Evolutionary conservation across 2,797 vertebrate species (phyloP), one percentile per base, ranked within the genome.

Genomic region (Catamblyrhynchus diadema): DNA sequence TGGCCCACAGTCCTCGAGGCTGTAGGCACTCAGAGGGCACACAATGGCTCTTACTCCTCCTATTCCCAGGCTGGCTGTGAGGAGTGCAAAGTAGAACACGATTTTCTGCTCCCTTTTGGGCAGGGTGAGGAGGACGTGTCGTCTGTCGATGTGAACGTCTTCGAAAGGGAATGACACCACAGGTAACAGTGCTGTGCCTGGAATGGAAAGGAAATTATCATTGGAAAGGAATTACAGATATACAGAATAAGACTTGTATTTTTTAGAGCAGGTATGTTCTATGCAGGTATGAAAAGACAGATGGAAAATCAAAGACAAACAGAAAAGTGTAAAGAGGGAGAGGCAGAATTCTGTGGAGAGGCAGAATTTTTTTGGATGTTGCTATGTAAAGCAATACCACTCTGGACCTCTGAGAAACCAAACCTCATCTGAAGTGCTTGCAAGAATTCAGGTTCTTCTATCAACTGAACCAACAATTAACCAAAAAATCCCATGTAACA

Each of bases 101-200:
- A 98, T 96, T 91, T 98, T 98, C 97, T 98, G 98, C 75, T 99
- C 98, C 41, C 95, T 97, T 35, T 96, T 97, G 3, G 98, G 97
- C 41, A 98, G 92, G 0, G 95, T 94, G 80, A 98, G 98, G 18
- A 98, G 97, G 82, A 98, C 91, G 35, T 98, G 98, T 60, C 98
- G 95, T 59, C 95, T 97, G 94, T 98, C 98, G 1, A 98, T 95
- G 87, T 98, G 98, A 97, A 99, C 98, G 84, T 99, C 99, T 91
- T 99, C 99, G 41, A 99, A 99, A 16, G 99, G 99, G 83, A 99
- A 99, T 1, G 99, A 98, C 82, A 99, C 98, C 61, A 98, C 97
- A 1, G 99, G 99, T 70, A 99, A 93, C 84, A 99, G 97, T 28
- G 97, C 98, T 45, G 99, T 99, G 50, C 99, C 99, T 99, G 70